phyloP scores from a whole-genome alignment of 2,888 invertebrate genomes.

The Hyalella azteca region DNA sequence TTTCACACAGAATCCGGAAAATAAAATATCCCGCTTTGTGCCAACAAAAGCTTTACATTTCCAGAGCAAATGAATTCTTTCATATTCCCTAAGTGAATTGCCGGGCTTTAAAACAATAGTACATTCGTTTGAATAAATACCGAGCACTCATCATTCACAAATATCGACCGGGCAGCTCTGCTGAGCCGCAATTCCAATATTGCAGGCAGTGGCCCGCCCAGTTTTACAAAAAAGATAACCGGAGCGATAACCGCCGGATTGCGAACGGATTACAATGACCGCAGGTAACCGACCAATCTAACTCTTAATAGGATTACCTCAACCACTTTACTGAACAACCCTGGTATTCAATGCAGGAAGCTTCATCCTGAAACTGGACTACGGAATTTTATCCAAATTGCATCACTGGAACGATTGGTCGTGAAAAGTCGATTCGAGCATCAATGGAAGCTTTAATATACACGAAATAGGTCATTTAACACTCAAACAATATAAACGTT shows the following conservation, averaged over 20 bases:
- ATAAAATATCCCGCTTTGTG: neutral
- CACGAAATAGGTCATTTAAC: too few species aligned
- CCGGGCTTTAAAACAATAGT: neutral
- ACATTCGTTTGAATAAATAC: neutral
- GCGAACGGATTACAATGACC: neutral
- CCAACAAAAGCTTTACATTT: neutral
- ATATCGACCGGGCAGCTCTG: neutral
- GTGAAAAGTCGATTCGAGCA: too few species aligned
- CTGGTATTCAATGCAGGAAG: too few species aligned
- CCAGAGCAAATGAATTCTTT: neutral
- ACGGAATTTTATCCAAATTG: too few species aligned
- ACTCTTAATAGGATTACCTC: constrained; percentile 13
- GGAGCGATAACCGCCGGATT: neutral
- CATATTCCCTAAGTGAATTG: neutral
- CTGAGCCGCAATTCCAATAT: neutral
- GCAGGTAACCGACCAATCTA: neutral
- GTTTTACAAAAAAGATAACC: neutral
- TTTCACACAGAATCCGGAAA: neutral
- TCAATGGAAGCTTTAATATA: too few species aligned
- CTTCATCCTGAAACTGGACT: too few species aligned
- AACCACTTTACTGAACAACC: neutral
- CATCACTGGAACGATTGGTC: too few species aligned
- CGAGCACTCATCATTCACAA: neutral
- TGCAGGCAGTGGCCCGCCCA: neutral
- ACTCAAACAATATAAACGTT: too few species aligned